Conservation (phyloP, 2,113 vertebrate species). For the Turdus rufiventris region DNA sequence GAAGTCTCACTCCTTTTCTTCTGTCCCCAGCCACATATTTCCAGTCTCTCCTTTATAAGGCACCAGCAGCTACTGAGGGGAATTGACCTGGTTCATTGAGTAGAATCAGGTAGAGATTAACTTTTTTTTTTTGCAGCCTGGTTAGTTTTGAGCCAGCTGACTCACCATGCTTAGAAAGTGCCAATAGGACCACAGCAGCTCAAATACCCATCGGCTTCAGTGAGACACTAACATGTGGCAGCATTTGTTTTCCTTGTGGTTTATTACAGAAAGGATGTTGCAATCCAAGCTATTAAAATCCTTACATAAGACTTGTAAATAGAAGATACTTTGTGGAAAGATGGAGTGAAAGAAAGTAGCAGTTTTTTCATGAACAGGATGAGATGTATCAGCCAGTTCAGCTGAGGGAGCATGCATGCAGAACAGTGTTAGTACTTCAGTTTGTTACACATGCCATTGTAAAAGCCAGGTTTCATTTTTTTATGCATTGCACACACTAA, state of each 20-base stretch:
- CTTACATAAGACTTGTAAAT: not conserved
- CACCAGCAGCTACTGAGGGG: not conserved
- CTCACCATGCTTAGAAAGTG: not conserved
- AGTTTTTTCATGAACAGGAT: not conserved
- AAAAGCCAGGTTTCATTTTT: not conserved
- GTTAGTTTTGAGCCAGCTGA: not conserved
- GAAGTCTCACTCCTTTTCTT: not conserved
- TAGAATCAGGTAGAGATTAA: not conserved
- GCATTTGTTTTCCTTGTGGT: not conserved
- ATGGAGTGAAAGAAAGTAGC: not conserved
- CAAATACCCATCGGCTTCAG: not conserved
- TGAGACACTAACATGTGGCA: rapidly evolving
- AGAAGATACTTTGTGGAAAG: not conserved
- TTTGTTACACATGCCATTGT: not conserved
- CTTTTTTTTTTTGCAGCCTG: not conserved
- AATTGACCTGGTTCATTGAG: not conserved
- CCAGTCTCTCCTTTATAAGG: not conserved
- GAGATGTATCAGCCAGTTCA: not conserved
- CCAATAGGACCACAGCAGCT: not conserved
- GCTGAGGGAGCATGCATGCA: not conserved
- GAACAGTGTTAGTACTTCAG: not conserved
- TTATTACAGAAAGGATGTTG: not conserved
- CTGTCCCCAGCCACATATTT: not conserved
- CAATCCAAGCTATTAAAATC: not conserved
- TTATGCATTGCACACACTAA: not conserved